phyloP scores from a whole-genome alignment of 2,113 vertebrate genomes.

The Pampusana beccarii region DNA sequence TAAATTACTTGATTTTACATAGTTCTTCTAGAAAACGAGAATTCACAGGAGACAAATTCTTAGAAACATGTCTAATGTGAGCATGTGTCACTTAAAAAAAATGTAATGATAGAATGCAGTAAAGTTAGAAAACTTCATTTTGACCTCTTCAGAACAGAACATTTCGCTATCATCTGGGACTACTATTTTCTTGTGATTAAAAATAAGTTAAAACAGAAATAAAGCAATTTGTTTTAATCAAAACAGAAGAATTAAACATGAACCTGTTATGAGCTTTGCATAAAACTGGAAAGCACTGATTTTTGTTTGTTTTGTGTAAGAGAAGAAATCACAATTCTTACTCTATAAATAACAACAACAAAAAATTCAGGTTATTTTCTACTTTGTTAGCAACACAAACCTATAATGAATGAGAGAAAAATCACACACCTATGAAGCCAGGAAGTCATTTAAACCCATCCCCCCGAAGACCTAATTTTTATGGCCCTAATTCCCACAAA shows the following conservation, averaged over 20 bases:
- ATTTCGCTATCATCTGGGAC: neutral
- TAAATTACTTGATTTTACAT: neutral
- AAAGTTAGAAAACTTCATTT: neutral
- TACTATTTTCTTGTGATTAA: neutral
- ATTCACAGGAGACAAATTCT: neutral
- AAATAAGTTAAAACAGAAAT: neutral
- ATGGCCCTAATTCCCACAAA: conserved; percentile 26
- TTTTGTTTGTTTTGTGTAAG: neutral
- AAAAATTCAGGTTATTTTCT: neutral
- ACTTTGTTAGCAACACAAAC: neutral
- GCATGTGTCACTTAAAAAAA: neutral
- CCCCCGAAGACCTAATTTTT: conserved; percentile 28
- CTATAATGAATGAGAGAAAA: neutral
- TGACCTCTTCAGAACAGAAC: neutral
- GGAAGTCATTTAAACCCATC: conserved; percentile 14
- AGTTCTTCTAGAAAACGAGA: neutral
- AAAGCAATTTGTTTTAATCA: neutral
- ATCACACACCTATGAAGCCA: neutral
- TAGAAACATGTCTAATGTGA: neutral
- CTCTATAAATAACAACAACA: neutral
- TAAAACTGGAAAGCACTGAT: neutral
- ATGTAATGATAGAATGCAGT: neutral
- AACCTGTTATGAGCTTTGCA: neutral
- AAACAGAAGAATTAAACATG: neutral
- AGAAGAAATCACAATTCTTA: neutral